Evolutionary conservation across 1,140 invertebrate species (phyloP), one percentile per base, ranked within the genome.

Genomic region (Drosophila oshimai): DNA sequence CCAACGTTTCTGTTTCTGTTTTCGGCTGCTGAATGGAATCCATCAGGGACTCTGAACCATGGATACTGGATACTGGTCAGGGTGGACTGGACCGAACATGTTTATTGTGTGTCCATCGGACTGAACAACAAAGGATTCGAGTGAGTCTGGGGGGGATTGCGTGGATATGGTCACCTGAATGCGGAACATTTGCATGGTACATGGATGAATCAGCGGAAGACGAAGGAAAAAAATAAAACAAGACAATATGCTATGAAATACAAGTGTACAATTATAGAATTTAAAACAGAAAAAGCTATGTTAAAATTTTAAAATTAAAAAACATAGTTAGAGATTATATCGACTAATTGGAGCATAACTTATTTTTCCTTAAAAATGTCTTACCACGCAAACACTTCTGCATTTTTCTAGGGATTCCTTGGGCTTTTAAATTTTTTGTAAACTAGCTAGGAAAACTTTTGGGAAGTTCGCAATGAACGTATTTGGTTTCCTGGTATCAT

Each of bases 1-100:
- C 80, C 64, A 80, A 60, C 78, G 78, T 72, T 77, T 83, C 64
- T 34, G 41, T 46, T 69, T 29, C 54, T 41, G 29, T 34, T 29
- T 47, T 47, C 17, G 42, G 31, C 34, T n/a, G 61, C 18, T 65
- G 62, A 67, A 67, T 65, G 58, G 62, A 67, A 67, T 67, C 62
- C 62, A 67, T 67, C 44, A 50, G 62, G 62, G 62, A 67, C n/a
- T 62, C 22, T n/a, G n/a, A n/a, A n/a, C 55, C 6, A 4, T 4
- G 55, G 15, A 22, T 15, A 10, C 7, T 31, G 18, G 2, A 22
- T 5, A 13, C 46, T 22, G 46, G 18, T 34, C 7, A 34, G 46
- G 29, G 29, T 22, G 46, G 29, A 13, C 12, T 12, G 10, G 28
- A 18, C 22, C 47, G 55, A 58, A 55, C 55, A 58, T 61, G 57